Conservation (phyloP, 2,113 vertebrate species). For the Lampris incognitus region DNA sequence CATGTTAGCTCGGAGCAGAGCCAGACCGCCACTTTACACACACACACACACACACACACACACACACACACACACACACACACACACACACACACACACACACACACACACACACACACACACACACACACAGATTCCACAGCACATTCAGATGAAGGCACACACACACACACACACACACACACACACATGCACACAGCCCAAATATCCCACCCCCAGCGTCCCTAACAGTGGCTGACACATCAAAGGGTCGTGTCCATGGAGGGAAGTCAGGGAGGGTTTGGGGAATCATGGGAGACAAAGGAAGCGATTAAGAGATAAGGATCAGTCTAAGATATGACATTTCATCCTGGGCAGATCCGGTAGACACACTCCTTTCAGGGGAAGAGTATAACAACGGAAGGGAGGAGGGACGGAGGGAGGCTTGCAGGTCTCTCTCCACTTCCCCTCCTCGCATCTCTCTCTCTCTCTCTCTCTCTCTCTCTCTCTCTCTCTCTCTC, state of each 20-base stretch:
- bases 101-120: conserved; percentile 38
- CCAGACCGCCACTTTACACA: conserved; percentile 73
- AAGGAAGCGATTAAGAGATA: conserved; percentile 98
- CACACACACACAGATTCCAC: conserved; percentile 28
- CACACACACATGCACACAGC: conserved; percentile 12
- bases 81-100: conserved; percentile 71
- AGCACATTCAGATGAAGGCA: not conserved
- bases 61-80: conserved; percentile 38
- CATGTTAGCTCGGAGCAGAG: conserved; percentile 74
- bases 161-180: conserved; percentile 57
- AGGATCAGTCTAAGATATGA: conserved; percentile 95
- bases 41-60: conserved; percentile 67
- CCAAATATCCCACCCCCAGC: conserved; percentile 78
- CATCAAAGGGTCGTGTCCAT: conserved; percentile 92
- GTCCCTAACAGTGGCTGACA: conserved; percentile 83
- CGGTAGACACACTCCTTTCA: conserved; percentile 91
- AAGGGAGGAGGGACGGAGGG: conserved; percentile 72
- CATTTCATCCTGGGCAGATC: conserved; percentile 96
- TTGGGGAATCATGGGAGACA: conserved; percentile 92
- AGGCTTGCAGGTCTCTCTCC: conserved; percentile 66
- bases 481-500: conserved; percentile 43
- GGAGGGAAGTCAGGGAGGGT: conserved; percentile 89
- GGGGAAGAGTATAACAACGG: conserved; percentile 80
- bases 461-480: conserved; percentile 34
- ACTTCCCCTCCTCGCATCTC: conserved; percentile 41